phyloP scores from a whole-genome alignment of 2,797 vertebrate species.

The Mormyrus hasselquistii region DNA sequence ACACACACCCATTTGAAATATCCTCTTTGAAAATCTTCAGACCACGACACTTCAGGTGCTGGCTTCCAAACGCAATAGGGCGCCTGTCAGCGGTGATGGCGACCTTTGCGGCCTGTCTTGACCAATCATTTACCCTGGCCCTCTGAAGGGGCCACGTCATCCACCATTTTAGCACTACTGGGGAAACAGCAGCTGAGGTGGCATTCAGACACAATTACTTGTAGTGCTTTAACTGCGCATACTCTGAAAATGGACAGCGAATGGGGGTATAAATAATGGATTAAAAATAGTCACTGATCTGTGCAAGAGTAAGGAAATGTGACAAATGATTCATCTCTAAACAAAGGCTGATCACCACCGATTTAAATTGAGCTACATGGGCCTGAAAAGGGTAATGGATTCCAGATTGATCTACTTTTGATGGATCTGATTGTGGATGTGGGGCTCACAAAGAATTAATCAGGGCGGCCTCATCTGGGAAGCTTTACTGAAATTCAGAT shows the following conservation, averaged over 20 bases:
- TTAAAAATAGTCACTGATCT: constrained; percentile 59
- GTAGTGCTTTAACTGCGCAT: constrained; percentile 50
- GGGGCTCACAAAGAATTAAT: constrained; percentile 75
- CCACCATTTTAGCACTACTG: background rate
- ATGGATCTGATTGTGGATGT: constrained; percentile 56
- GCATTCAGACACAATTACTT: constrained; percentile 41
- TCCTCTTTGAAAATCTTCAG: constrained; percentile 15
- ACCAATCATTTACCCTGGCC: background rate
- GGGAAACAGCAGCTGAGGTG: background rate
- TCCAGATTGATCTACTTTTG: constrained; percentile 84
- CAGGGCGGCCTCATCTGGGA: constrained; percentile 70
- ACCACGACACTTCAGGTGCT: background rate
- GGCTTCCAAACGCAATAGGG: background rate
- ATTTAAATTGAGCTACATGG: constrained; percentile 62
- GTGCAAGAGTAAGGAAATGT: constrained; percentile 54
- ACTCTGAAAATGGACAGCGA: constrained; percentile 45
- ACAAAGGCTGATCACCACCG: constrained; percentile 51
- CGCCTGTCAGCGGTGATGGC: background rate
- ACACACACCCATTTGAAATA: background rate
- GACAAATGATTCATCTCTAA: constrained; percentile 64
- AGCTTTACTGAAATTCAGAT: constrained; percentile 71
- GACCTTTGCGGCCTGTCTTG: background rate
- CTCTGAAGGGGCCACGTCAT: background rate
- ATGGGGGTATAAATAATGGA: constrained; percentile 55
- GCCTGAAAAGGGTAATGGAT: constrained; percentile 65